Evolutionary conservation across 2,113 vertebrate genomes (phyloP).

Genomic region (Eira barbara): DNA sequence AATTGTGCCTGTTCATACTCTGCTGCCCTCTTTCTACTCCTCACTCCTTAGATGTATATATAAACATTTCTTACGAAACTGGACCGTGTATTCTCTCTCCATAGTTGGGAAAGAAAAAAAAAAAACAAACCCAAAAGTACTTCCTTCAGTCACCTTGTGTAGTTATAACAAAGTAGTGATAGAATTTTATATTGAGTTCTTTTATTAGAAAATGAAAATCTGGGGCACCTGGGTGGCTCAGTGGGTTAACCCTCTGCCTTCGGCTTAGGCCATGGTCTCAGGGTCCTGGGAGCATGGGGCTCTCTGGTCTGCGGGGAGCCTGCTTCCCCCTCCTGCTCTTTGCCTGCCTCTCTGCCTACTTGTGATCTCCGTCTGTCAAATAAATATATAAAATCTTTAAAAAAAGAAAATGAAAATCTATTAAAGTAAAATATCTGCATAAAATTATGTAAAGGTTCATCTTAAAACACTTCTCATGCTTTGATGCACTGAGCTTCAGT

Average conservation of each 20-base stretch:
- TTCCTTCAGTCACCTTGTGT: neutral
- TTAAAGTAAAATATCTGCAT: constrained; percentile 7
- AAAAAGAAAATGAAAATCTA: constrained; percentile 36
- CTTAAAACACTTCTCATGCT: neutral
- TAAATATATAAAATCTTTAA: neutral
- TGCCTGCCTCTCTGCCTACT: no score
- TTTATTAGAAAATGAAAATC: constrained; percentile 44
- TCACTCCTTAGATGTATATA: neutral
- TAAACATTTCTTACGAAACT: neutral
- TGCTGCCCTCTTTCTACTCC: neutral
- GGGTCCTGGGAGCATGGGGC: no score
- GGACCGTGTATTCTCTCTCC: neutral
- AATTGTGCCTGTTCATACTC: neutral
- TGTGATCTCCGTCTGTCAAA: no score
- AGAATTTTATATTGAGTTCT: constrained; percentile 1
- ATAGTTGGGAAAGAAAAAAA: neutral
- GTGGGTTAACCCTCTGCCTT: no score
- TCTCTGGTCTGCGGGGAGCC: no score
- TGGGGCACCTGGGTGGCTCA: neutral
- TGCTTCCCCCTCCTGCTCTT: no score
- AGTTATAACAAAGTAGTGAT: constrained; percentile 14
- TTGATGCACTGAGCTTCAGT: neutral
- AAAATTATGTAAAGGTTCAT: neutral
- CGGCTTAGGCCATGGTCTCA: no score
- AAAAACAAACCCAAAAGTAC: neutral